phyloP scores from a whole-genome alignment of 2,888 invertebrate genomes.

The Neria commutata region DNA sequence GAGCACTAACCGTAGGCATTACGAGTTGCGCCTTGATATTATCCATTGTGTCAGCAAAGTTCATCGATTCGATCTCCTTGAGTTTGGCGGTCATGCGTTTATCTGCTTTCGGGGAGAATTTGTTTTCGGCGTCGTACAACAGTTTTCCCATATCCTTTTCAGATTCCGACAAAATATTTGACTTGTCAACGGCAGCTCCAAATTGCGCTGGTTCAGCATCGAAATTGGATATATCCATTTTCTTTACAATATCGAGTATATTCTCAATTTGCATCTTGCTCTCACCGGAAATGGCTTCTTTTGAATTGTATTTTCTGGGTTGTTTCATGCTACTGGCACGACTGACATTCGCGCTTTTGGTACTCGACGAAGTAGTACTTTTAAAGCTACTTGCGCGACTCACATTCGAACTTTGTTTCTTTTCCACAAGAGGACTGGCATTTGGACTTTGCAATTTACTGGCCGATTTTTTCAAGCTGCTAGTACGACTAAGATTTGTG shows the following conservation, averaged over 20 bases:
- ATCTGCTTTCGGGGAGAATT: constrained; percentile 38
- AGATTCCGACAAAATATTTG: constrained; percentile 2
- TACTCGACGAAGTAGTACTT: constrained; percentile 31
- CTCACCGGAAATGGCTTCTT: constrained; percentile 23
- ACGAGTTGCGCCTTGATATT: constrained; percentile 58
- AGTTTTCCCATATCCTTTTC: constrained; percentile 48
- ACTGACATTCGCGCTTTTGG: constrained; percentile 19
- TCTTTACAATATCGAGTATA: constrained; percentile 47
- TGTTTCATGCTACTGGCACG: constrained; percentile 35
- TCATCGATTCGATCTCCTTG: constrained; percentile 58
- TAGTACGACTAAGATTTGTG: constrained; percentile 32
- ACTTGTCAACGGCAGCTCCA: constrained; percentile 12
- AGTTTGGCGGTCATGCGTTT: constrained; percentile 47
- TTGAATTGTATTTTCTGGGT: constrained; percentile 11
- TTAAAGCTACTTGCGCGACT: constrained; percentile 45
- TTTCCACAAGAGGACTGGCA: constrained; percentile 34
- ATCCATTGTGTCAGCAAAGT: constrained; percentile 59
- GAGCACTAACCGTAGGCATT: constrained; percentile 54
- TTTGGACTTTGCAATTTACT: constrained; percentile 28
- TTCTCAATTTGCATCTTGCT: constrained; percentile 52
- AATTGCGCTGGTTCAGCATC: background rate
- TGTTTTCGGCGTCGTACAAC: constrained; percentile 45
- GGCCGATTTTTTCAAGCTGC: constrained; percentile 26
- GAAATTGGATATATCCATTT: constrained; percentile 38
- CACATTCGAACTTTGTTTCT: constrained; percentile 36